A percentile compares a stretch with the other conserved stretches of the same genome.
Conservation (phyloP, 2,113 vertebrate genomes). For the Phycodurus eques region DNA sequence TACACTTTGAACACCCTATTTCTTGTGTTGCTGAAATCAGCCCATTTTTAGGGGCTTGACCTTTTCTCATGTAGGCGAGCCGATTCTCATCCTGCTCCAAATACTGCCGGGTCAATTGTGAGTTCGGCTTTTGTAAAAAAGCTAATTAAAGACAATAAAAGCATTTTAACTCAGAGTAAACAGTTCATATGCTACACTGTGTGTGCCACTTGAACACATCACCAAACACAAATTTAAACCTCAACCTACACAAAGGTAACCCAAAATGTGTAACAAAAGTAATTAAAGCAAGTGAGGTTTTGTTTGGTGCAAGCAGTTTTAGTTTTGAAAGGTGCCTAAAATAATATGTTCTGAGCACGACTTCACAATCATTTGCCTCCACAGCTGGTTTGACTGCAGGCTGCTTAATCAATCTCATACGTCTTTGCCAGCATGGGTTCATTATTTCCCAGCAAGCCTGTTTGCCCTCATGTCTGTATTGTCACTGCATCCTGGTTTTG, state of each 20-base stretch:
- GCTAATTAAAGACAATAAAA: too few relatives aligned
- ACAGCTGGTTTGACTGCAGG: conserved; percentile 4
- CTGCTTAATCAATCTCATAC: conserved; percentile 1
- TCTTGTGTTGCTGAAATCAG: too few relatives aligned
- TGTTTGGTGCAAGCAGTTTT: neutral
- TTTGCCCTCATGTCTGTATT: conserved; percentile 19
- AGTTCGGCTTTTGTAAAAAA: too few relatives aligned
- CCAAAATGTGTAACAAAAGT: neutral
- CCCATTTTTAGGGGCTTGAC: too few relatives aligned
- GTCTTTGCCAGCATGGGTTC: conserved; percentile 10
- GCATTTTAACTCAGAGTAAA: too few relatives aligned
- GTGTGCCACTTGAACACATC: neutral
- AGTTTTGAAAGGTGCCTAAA: neutral
- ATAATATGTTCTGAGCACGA: neutral
- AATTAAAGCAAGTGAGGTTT: neutral
- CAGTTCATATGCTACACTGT: neutral
- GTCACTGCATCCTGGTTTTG: conserved; percentile 13
- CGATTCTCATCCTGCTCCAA: too few relatives aligned
- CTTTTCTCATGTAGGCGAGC: too few relatives aligned
- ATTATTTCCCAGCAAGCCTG: conserved; percentile 15
- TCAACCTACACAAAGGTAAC: neutral
- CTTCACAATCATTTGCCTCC: neutral
- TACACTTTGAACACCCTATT: too few relatives aligned
- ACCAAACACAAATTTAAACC: neutral
- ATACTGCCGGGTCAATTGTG: too few relatives aligned